Evolutionary conservation across 2,888 invertebrate genomes (phyloP), one percentile per base, ranked within the genome.

Genomic region (Melanargia galathea): DNA sequence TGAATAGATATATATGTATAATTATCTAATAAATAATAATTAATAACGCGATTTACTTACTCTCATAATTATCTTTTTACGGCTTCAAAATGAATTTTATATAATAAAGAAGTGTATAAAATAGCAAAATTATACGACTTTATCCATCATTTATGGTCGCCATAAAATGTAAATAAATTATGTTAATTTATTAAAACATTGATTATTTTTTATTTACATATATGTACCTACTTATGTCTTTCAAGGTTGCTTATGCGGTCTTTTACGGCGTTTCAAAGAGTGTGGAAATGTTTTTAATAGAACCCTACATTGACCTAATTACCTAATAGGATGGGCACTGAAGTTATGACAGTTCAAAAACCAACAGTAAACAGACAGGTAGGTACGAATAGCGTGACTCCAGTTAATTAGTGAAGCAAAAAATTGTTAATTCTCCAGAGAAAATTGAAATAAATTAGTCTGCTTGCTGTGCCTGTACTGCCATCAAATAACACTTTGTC

Each of bases 301-400:
- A 35, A 13, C 4, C 5, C 11, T 16, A 20, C 20, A 52, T 16
- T 52, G 35, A 6, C 52, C 52, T 33, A 22, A 52, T 52, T 52
- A 49, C 20, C n/a, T 20, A n/a, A 48, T 10, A 18, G 16, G 30
- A 13, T 33, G 33, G 35, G 20, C 51, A 51, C 20, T 52, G 35
- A 35, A 33, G 35, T 35, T 35, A 30, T 33, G 33, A 33, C 33
- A 18, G 33, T 52, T 52, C 13, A 35, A 49, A 52, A 35, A 35
- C 35, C 35, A 22, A 56, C 56, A 56, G 13, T n/a, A n/a, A n/a
- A n/a, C n/a, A n/a, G n/a, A n/a, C n/a, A n/a, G n/a, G n/a, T n/a
- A n/a, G n/a, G n/a, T 30, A 30, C 26, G 18, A 82, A 77, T 83
- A 71, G 82, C 86, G 84, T 86, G 85, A 73, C 74, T 70, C 68